Base-by-base conservation (phyloP, 2,113 vertebrate species). In the Strigops habroptila region DNA sequence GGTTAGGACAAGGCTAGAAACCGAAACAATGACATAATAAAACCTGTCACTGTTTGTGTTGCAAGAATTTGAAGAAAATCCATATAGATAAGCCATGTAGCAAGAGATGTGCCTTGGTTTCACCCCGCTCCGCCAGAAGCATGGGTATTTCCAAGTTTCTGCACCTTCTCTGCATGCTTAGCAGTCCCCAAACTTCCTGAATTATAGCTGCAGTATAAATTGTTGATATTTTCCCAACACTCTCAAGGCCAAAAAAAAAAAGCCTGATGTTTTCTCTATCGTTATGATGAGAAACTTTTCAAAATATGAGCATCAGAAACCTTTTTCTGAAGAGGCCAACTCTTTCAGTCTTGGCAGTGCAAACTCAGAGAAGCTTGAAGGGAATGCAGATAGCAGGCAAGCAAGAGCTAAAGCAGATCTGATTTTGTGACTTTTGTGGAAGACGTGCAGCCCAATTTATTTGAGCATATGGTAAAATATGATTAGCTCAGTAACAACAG, bases 1-100 rank as follows among this genome's bases (percentile, higher is more conserved):
- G n/a, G 49, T n/a, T 81, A 62, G 31, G 57, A 49, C 73, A 76
- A 78, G 31, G 37, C 74, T 37, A 96, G 80, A 92, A 85, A 82
- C 52, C 94, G 88, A 94, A 94, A 82, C 33, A 81, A 87, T 84
- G 83, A 86, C 57, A n/a, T 82, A 86, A 90, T 25, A 67, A 64
- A 71, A 74, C 39, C 48, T 82, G 39, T 46, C 39, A 12, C 41
- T 48, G 53, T 31, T 51, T 51, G 35, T 86, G 70, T 89, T 82
- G 91, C 94, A 85, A 84, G 2, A 75, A 6, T 24, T 71, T 75
- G 74, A 62, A 89, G 44, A 82, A 75, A 78, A 75, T 81, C 55
- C 80, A 89, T 51, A 33, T 33, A 81, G 88, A 90, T 82, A 91
- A 94, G 46, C 21, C 60, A 53, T 24, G 64, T 8, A 77, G 17